Conservation (phyloP, 2,888 invertebrate species). For the Pegoplata infirma region DNA sequence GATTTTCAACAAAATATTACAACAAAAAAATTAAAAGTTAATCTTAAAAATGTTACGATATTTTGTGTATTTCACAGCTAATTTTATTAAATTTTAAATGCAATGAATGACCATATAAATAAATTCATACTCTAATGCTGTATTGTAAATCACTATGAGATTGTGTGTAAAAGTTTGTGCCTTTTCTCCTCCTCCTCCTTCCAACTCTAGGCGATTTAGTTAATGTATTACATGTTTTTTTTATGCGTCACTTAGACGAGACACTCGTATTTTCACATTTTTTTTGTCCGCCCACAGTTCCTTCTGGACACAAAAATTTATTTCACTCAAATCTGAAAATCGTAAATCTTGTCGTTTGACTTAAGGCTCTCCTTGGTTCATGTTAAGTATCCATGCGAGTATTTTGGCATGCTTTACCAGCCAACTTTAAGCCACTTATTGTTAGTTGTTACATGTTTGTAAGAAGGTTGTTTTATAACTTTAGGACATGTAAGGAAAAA, state of each 20-base stretch:
- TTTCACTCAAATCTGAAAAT: conserved; percentile 70
- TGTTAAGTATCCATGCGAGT: conserved; percentile 56
- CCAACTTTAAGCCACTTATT: conserved; percentile 47
- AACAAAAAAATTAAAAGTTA: no score
- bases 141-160: conserved; percentile 28
- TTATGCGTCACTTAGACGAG: conserved; percentile 59
- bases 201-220: conserved; percentile 34
- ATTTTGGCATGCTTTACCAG: conserved; percentile 50
- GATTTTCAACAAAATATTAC: no score
- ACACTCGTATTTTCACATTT: conserved; percentile 64
- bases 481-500: no score
- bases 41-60: no score
- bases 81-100: conserved; percentile 20
- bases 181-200: conserved; percentile 6
- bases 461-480: no score
- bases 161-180: conserved; percentile 4
- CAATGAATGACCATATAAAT: conserved; percentile 35
- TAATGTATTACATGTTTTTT: conserved; percentile 57
- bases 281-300: conserved; percentile 71
- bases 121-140: conserved; percentile 39
- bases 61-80: not conserved
- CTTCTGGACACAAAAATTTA: conserved; percentile 71
- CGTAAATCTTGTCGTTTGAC: conserved; percentile 72
- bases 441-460: no score
- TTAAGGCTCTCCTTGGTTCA: conserved; percentile 61